Base-by-base conservation (phyloP, 2,113 vertebrate genomes). In the Paramisgurnus dabryanus region DNA sequence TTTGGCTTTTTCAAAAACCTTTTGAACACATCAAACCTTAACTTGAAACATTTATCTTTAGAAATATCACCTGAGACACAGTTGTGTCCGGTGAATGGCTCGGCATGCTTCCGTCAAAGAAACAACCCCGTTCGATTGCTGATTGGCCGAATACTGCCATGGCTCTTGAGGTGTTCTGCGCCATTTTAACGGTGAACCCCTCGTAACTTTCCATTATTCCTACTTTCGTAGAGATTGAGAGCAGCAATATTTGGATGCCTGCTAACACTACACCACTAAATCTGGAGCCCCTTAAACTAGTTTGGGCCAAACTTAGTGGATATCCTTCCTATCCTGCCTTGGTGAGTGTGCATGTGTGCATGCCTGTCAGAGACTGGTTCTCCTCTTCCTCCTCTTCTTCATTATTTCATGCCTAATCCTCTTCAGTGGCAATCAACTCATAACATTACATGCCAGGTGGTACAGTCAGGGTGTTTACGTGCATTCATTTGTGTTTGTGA, bases 251-350 rank as follows among this genome's bases (percentile, higher is more conserved):
- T 94, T 98, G 97, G 97, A 96, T 95, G 71, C 95, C 97, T 82
- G 89, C 95, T n/a, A 95, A 95, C 45, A 92, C 95, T 67, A 93
- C 94, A 64, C 90, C 95, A 87, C 94, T 96, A 81, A 95, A 94
- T 79, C 95, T 97, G 89, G 96, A 99, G 91, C 97, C 96, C 89
- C 93, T 97, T 88, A 98, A 98, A 90, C 94, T 98, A 90, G 96
- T 98, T 86, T 98, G 96, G 97, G 97, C 96, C 93, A 98, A 98
- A 90, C 98, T 97, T 94, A 97, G 96, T 81, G 97, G 96, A 87
- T 98, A 96, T 89, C 96, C 97, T 64, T 98, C 95, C 78, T 98
- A 96, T 89, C 96, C 97, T 13, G 97, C 96, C 87, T 93, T 98
- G 95, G 96, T 98, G 91, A 96, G 96, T 94, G 91, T 84, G 85